These are phyloP conservation scores for Vultur gryphus DNA, from an alignment of 2,797 vertebrate species.

Conservation along the genomic window DNA sequence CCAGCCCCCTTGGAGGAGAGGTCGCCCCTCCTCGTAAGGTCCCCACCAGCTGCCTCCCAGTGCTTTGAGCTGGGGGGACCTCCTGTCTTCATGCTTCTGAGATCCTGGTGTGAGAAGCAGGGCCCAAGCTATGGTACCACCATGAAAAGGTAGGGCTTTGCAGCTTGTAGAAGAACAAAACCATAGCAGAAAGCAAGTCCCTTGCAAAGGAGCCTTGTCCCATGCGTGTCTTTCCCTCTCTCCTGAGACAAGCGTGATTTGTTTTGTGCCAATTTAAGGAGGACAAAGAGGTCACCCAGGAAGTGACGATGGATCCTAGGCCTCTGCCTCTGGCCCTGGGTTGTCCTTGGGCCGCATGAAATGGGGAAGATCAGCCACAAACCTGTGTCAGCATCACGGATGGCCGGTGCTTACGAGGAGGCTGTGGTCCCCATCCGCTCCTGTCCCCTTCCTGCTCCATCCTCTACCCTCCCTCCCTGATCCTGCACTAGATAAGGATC, in stretches of 20 bases:
- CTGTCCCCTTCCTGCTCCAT: neutral
- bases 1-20: neutral
- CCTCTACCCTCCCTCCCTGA: neutral
- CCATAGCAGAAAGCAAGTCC: neutral
- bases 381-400: neutral
- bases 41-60: neutral
- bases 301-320: neutral
- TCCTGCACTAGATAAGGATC: neutral
- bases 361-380: neutral
- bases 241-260: neutral
- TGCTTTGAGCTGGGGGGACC: neutral
- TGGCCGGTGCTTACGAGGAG: neutral
- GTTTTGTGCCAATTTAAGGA: neutral
- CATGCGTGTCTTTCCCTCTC: neutral
- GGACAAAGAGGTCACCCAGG: neutral
- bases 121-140: neutral
- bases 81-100: neutral
- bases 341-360: neutral
- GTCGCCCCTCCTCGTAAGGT: neutral
- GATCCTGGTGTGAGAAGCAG: neutral
- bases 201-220: neutral
- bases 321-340: neutral
- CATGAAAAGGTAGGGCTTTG: neutral
- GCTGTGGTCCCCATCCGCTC: neutral
- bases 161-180: neutral